Evolutionary conservation across 2,797 vertebrate genomes (phyloP).

Genomic region (Acropternis orthonyx): DNA sequence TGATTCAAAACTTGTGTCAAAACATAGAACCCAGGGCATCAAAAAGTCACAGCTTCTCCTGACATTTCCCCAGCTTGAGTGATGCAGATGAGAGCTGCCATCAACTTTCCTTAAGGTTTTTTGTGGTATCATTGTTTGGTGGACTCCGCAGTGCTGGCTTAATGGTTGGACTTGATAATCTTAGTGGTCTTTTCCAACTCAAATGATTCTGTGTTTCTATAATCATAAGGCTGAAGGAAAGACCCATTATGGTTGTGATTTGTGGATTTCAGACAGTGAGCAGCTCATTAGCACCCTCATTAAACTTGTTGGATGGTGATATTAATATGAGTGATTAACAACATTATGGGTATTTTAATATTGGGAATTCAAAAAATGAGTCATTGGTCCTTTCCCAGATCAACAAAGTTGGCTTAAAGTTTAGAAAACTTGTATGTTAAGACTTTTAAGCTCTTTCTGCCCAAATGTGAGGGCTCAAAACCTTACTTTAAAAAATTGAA

Average conservation of each 20-base stretch:
- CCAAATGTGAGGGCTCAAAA: not conserved
- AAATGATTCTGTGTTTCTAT: not conserved
- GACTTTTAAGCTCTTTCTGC: not conserved
- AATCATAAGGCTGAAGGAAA: not conserved
- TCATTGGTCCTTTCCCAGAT: not conserved
- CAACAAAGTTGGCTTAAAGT: not conserved
- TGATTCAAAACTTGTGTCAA: not conserved
- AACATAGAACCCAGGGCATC: not conserved
- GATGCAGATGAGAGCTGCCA: not conserved
- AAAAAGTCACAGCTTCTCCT: not conserved
- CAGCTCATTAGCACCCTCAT: not conserved
- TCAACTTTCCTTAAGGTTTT: not conserved
- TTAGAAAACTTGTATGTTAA: not conserved
- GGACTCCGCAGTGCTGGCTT: not conserved
- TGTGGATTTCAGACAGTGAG: not conserved
- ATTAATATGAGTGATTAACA: not conserved
- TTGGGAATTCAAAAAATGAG: not conserved
- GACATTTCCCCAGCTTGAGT: not conserved
- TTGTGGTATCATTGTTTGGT: not conserved
- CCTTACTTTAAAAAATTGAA: not conserved
- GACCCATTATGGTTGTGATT: not conserved
- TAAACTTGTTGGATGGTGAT: not conserved
- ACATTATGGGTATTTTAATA: not conserved
- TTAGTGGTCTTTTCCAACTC: not conserved
- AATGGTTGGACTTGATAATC: rapidly evolving